Conservation (phyloP, 2,113 vertebrate genomes). For the Nothocercus julius region DNA sequence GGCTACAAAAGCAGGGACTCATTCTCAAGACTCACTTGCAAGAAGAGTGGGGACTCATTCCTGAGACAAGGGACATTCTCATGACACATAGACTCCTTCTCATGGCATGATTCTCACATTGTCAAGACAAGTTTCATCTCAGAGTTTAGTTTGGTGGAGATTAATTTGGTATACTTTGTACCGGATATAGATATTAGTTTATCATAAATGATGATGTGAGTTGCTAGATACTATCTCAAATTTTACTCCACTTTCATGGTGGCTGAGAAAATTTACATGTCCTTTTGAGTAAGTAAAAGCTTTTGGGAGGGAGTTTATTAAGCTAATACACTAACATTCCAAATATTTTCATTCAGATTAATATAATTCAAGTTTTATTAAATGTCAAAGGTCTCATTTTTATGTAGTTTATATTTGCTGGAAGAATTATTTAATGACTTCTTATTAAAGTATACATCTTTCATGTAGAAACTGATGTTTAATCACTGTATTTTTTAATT, state of each 20-base stretch:
- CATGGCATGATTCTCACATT: not conserved
- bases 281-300: not conserved
- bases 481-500: no score
- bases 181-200: not conserved
- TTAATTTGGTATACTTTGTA: not conserved
- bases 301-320: conserved; percentile 11
- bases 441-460: conserved; percentile 4
- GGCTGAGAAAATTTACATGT: not conserved
- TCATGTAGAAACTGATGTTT: no score
- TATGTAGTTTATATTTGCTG: conserved; percentile 26
- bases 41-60: not conserved
- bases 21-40: not conserved
- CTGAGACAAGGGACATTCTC: not conserved
- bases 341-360: not conserved
- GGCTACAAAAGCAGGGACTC: not conserved
- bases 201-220: not conserved
- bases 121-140: conserved; percentile 22
- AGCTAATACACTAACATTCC: conserved; percentile 12
- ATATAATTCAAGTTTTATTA: not conserved
- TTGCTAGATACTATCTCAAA: not conserved
- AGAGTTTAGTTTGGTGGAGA: not conserved
- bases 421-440: conserved; percentile 34
- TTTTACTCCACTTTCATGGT: not conserved
- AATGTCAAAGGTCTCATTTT: not conserved
- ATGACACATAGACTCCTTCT: not conserved